Evolutionary conservation across 2,888 invertebrate genomes (phyloP), one percentile per base, ranked within the genome.

Genomic region (Heteropelma amictum): DNA sequence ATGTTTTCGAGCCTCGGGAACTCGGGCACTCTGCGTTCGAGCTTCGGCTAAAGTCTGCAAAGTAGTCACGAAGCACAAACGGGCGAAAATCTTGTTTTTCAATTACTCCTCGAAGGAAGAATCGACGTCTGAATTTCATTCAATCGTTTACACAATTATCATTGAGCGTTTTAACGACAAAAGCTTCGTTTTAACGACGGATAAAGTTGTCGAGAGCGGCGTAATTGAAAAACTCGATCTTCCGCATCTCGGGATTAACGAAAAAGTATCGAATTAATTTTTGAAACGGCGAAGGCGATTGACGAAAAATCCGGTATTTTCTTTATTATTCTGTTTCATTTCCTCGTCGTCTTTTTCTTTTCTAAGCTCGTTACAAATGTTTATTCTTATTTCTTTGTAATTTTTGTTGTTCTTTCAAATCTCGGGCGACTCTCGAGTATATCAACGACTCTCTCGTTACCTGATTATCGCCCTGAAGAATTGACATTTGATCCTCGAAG

Each of bases 331-430:
- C 19, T 54, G 17, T 38, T 67, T 61, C 49, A 51, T 40, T 21
- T 42, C 51, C 33, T 65, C 26, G 10, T 33, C 51, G 14, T 21
- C n/a, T 60, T 54, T 28, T 33, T 54, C n/a, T 53, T 38, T 35
- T 51, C 74, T 60, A 74, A 74, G 74, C 74, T 74, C 74, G 70
- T 70, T 74, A 74, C 70, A 74, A 74, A 74, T 70, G 45, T 71
- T 72, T 33, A 17, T 30, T 67, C 60, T 61, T 63, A 40, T 47
- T 47, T 35, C 12, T n/a, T n/a, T n/a, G n/a, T n/a, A n/a, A n/a
- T n/a, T n/a, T n/a, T n/a, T n/a, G n/a, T n/a, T n/a, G n/a, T n/a
- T n/a, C 19, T 19, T 67, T 47, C 10, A 10, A 26, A 8, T 42
- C 53, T 63, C 45, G 51, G 28, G 35, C 26, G 47, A 40, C 4